Conservation (phyloP, 2,797 vertebrate genomes). For the Pangasius krempfi region DNA sequence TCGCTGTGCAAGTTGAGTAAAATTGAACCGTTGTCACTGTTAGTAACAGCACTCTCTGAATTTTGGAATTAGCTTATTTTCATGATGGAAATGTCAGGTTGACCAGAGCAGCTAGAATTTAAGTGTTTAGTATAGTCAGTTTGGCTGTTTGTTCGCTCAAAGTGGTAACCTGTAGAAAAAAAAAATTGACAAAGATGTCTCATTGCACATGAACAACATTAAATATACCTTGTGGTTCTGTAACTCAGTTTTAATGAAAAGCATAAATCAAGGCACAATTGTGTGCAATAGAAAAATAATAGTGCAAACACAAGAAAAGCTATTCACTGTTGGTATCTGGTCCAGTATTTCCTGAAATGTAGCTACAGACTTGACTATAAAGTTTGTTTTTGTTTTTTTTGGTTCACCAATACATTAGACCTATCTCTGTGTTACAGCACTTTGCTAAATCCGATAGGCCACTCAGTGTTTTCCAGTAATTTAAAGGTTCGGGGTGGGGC, state of each 20-base stretch:
- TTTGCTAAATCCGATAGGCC: background rate
- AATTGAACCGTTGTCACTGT: background rate
- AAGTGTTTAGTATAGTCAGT: background rate
- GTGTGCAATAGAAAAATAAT: background rate
- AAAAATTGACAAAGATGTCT: background rate
- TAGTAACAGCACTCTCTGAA: background rate
- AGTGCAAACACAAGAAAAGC: background rate
- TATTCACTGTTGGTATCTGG: background rate
- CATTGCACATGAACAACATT: background rate
- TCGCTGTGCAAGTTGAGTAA: background rate
- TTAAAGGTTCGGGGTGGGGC: background rate
- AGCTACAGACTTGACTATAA: background rate
- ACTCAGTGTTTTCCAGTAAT: background rate
- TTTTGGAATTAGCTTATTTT: background rate
- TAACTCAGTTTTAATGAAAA: slow-evolving; percentile 7
- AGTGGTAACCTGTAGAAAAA: background rate
- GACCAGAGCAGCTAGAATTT: background rate
- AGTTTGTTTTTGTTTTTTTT: background rate
- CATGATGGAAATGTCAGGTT: background rate
- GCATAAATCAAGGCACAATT: background rate
- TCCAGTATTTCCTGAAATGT: background rate
- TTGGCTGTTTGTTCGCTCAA: background rate
- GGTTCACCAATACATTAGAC: background rate
- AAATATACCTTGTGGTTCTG: background rate
- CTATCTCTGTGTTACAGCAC: background rate